Evolutionary conservation across 2,888 invertebrate species (phyloP), one percentile per base, ranked within the genome.

Genomic region (Megamerina dolium): DNA sequence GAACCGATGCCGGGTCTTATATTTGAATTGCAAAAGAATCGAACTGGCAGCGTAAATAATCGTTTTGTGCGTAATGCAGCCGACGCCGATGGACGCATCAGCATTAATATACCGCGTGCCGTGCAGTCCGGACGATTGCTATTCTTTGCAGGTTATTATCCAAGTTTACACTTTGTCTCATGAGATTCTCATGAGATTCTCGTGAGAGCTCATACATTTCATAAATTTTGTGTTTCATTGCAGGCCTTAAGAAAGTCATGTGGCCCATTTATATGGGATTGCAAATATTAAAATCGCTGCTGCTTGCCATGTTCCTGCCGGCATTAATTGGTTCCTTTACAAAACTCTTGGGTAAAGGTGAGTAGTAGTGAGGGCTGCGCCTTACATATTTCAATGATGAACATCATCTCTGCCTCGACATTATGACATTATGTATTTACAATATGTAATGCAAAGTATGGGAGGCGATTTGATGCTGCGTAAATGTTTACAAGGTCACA

Each of bases 261-360:
- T 76, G 89, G 59, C 90, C 90, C 1, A 73, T 91, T 39, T 78
- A 89, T 58, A 81, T 91, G 60, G 90, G 87, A 1, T 80, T 84
- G 5, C 88, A 90, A 72, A 77, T 90, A 39, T 76, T 88, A 57
- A 91, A 91, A 72, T 86, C 87, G 26, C 78, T 89, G 34, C 73
- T 90, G 17, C 77, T 90, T 23, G 89, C 88, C 8, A 80, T 90
- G 74, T 89, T 91, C 70, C 75, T 90, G 63, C 89, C 89, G 1
- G 86, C 87, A 47, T 81, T 90, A 45, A 75, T 90, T 50, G 88
- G 89, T 41, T 85, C 86, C 56, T 77, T 89, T 44, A 87, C 87
- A 39, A 87, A 87, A 72, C 78, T 89, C 48, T 80, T 88, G 45
- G 87, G 87, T 43, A 89, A 89, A 79, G 88, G 89, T 81, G 70